phyloP scores from a whole-genome alignment of 1,140 invertebrate genomes.

The Aethina tumida region DNA sequence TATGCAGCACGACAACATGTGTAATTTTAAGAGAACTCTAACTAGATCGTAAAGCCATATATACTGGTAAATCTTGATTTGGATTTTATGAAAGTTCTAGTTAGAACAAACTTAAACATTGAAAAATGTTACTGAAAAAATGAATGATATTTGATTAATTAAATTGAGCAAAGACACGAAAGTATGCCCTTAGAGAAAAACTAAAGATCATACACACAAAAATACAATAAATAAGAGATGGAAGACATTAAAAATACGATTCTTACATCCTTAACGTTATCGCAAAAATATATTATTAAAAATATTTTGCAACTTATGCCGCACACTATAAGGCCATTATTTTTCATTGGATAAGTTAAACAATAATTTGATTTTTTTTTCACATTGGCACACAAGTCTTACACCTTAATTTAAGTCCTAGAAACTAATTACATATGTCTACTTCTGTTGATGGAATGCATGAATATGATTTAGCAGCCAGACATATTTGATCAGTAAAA shows the following conservation, averaged over 20 bases:
- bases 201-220: slow-evolving; percentile 6
- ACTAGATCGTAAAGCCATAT: neutral
- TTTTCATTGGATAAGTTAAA: slow-evolving; percentile 21
- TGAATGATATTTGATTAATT: neutral
- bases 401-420: slow-evolving; percentile 1
- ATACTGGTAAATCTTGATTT: neutral
- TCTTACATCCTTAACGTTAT: slow-evolving; percentile 10
- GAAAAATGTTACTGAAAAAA: slow-evolving; percentile 3
- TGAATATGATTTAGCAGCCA: slow-evolving; percentile 9
- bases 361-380: slow-evolving; percentile 15
- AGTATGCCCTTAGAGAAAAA: slow-evolving; percentile 2
- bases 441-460: slow-evolving; percentile 15
- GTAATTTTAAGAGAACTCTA: no score
- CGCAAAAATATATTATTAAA: slow-evolving; percentile 21
- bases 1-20: no score
- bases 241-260: slow-evolving; percentile 22
- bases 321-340: slow-evolving; percentile 19
- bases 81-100: neutral
- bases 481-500: slow-evolving; percentile 11
- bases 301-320: slow-evolving; percentile 17
- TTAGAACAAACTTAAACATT: neutral
- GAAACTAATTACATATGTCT: neutral
- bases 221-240: slow-evolving; percentile 15
- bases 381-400: slow-evolving; percentile 11
- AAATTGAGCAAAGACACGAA: slow-evolving; percentile 4